phyloP scores from a whole-genome alignment of 2,888 invertebrate genomes.

The Tridacna gigas region DNA sequence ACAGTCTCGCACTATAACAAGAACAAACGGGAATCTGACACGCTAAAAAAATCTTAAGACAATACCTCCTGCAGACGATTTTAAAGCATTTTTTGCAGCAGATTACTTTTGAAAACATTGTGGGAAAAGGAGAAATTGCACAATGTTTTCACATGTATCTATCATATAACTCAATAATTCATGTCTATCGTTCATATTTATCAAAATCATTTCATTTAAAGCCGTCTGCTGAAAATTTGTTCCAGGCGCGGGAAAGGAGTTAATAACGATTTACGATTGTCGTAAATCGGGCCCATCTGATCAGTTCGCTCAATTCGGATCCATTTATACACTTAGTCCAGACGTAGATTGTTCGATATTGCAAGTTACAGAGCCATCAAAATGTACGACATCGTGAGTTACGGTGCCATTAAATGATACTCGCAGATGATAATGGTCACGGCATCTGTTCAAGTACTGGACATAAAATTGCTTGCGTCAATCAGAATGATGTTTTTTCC shows the following conservation, averaged over 20 bases:
- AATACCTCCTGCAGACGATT: no score
- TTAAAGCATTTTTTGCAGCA: no score
- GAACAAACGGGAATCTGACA: no score
- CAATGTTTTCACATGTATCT: not conserved
- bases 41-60: no score
- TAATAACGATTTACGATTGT: constrained; percentile 19
- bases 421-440: not conserved
- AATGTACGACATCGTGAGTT: no score
- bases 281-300: not conserved
- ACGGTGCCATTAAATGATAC: not conserved
- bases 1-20: no score
- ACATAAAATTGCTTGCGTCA: no score
- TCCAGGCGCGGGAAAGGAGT: not conserved
- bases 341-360: constrained; percentile 7
- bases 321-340: constrained; percentile 15
- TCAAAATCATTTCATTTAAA: not conserved
- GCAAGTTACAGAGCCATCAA: no score
- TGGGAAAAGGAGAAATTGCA: not conserved
- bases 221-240: not conserved
- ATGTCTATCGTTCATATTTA: not conserved
- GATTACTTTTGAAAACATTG: not conserved
- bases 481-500: no score
- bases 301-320: not conserved
- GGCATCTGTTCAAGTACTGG: no score
- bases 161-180: not conserved